Evolutionary conservation across 2,888 invertebrate species (phyloP).

Genomic region (Diarsia rubi): DNA sequence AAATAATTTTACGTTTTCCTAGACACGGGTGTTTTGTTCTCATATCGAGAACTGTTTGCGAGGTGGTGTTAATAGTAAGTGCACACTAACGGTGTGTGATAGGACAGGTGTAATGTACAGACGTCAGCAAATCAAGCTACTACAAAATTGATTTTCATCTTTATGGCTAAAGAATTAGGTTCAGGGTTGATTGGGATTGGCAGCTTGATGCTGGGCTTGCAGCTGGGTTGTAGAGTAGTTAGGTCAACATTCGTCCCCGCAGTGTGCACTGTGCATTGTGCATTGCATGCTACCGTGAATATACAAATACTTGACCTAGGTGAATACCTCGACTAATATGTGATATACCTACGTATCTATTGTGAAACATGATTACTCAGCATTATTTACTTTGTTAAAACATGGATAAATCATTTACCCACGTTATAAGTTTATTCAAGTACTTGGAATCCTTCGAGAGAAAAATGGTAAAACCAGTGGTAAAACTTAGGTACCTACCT

Average conservation of each 20-base stretch:
- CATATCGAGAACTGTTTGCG: slow-evolving; percentile 20
- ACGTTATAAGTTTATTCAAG: not conserved
- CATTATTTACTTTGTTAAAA: not conserved
- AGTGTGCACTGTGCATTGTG: slow-evolving; percentile 22
- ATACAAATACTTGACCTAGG: slow-evolving; percentile 12
- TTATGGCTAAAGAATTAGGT: too few relatives aligned
- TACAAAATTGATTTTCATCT: too few relatives aligned
- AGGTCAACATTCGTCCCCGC: not conserved
- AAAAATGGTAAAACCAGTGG: not conserved
- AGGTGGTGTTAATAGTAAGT: slow-evolving; percentile 29
- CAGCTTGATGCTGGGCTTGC: too few relatives aligned
- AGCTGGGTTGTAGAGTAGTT: too few relatives aligned
- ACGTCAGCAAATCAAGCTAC: too few relatives aligned
- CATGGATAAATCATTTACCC: not conserved
- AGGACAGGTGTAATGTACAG: not conserved
- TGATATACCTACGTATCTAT: slow-evolving; percentile 13
- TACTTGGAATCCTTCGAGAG: not conserved
- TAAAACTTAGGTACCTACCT: not conserved
- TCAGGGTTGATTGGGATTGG: too few relatives aligned
- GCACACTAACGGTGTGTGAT: slow-evolving; percentile 9
- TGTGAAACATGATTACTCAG: slow-evolving; percentile 4
- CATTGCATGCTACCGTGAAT: slow-evolving; percentile 16
- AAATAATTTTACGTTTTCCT: slow-evolving; percentile 3
- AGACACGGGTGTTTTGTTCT: slow-evolving; percentile 1
- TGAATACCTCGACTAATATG: slow-evolving; percentile 5